Evolutionary conservation across 2,888 invertebrate genomes (phyloP), one percentile per base, ranked within the genome.

Genomic region (Caradrina kadenii): DNA sequence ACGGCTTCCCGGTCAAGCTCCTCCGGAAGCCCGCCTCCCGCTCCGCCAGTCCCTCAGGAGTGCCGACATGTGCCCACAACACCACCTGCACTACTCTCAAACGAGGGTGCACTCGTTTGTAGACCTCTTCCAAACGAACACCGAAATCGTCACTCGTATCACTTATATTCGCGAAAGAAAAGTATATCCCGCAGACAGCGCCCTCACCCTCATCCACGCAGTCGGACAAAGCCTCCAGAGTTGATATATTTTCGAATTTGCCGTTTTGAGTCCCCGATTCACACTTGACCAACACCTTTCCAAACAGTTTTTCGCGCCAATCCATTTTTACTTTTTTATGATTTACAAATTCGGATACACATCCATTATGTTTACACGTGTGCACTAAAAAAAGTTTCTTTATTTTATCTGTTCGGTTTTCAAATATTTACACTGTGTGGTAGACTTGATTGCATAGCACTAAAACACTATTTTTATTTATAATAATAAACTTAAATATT

Each of bases 131-230:
- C 84, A 97, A 92, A 82, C 97, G 96, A 79, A 96, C 96, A 19
- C 97, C 96, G 79, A 97, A 97, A 86, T 97, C 97, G 87, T 97
- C 97, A 94, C 97, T 97, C 58, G 96, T 96, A 76, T 96, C 96
- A 89, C 97, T 97, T 74, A 97, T 96, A 84, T 97, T 97, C 19
- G 97, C 97, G 88, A 97, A 97, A 61, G 97, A 97, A 90, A 97
- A 97, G 88, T 97, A 97, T 79, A 97, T 95, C 42, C 97, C 97
- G 84, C 97, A 96, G 35, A 95, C 91, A 63, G 96, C 90, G 15
- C 96, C 96, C 15, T 94, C 96, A 1, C 94, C 94, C 50, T 93
- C 93, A 2, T 96, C 94, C 13, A 94, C 94, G 76, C 94, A 95
- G 69, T 95, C 94, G 39, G 89, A 80, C 63, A 96, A 85, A 69